These are phyloP conservation scores for Spialia ferax DNA, from an alignment of 2,888 invertebrate genomes.

Conservation along the genomic window DNA sequence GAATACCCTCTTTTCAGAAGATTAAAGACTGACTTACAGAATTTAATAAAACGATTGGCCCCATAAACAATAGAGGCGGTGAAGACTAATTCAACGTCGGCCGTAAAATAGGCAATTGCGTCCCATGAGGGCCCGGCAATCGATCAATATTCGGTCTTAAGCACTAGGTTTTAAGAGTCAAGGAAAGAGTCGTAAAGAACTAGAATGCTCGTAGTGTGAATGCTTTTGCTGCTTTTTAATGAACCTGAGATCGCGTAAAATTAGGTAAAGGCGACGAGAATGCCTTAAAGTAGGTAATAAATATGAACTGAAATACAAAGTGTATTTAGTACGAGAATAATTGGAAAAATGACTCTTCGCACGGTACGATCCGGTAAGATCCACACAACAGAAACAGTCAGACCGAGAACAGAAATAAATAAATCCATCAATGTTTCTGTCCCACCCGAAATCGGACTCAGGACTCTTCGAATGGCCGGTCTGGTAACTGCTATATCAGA, in stretches of 20 bases:
- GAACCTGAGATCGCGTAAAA: neutral
- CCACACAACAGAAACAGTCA: too few relatives aligned
- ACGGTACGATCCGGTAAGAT: too few relatives aligned
- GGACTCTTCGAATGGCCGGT: too few relatives aligned
- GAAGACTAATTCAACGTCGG: slow-evolving; percentile 45
- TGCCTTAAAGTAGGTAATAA: neutral
- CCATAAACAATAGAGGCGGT: slow-evolving; percentile 43
- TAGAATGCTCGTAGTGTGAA: neutral
- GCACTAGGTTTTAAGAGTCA: neutral
- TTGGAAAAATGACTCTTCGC: too few relatives aligned
- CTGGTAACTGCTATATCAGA: too few relatives aligned
- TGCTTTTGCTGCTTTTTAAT: neutral
- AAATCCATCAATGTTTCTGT: too few relatives aligned
- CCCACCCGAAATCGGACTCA: too few relatives aligned
- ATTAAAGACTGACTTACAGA: slow-evolving; percentile 5
- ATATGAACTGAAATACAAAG: too few relatives aligned
- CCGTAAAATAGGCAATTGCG: slow-evolving; percentile 45
- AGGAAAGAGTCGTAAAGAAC: neutral
- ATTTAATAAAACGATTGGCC: slow-evolving; percentile 35
- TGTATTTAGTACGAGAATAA: too few relatives aligned
- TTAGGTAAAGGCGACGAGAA: neutral
- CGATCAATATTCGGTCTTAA: slow-evolving; percentile 10
- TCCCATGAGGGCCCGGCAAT: neutral
- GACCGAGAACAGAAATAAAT: too few relatives aligned
- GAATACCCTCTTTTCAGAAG: too few relatives aligned